Evolutionary conservation across 2,797 vertebrate genomes (phyloP).

Genomic region (Streptopelia turtur): DNA sequence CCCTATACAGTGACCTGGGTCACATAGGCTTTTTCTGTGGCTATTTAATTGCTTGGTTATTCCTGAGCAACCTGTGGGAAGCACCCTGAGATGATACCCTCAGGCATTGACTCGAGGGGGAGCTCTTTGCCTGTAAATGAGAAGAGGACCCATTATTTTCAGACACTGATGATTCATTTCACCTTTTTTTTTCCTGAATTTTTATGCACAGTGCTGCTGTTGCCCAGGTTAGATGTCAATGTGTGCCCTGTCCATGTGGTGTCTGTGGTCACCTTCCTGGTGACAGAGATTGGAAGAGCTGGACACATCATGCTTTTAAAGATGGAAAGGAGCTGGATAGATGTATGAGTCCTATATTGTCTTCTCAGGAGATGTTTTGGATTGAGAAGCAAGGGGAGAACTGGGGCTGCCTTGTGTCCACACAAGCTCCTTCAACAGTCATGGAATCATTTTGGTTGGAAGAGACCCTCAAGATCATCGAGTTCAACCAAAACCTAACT

Average conservation of each 20-base stretch:
- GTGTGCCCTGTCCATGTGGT: accelerated
- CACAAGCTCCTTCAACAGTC: not conserved
- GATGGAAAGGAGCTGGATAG: not conserved
- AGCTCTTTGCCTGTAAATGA: slow-evolving; percentile 2
- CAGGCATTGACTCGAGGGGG: not conserved
- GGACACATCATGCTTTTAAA: not conserved
- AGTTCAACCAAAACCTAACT: too few relatives aligned
- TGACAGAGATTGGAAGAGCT: not conserved
- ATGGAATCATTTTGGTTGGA: too few relatives aligned
- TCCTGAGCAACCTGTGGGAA: not conserved
- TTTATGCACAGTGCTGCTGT: not conserved
- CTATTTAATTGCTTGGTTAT: not conserved
- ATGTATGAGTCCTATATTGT: not conserved
- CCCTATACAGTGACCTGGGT: not conserved
- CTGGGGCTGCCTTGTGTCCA: not conserved
- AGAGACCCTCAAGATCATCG: too few relatives aligned
- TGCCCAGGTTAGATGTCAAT: not conserved
- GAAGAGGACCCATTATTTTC: not conserved
- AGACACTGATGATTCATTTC: not conserved
- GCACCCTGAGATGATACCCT: not conserved
- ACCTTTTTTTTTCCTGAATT: not conserved
- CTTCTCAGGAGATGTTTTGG: not conserved
- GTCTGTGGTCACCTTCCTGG: not conserved
- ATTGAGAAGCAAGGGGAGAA: not conserved
- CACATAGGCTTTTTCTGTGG: not conserved